These are phyloP conservation scores for Chionomys nivalis DNA, from an alignment of 2,113 vertebrate genomes.

Conservation along the genomic window DNA sequence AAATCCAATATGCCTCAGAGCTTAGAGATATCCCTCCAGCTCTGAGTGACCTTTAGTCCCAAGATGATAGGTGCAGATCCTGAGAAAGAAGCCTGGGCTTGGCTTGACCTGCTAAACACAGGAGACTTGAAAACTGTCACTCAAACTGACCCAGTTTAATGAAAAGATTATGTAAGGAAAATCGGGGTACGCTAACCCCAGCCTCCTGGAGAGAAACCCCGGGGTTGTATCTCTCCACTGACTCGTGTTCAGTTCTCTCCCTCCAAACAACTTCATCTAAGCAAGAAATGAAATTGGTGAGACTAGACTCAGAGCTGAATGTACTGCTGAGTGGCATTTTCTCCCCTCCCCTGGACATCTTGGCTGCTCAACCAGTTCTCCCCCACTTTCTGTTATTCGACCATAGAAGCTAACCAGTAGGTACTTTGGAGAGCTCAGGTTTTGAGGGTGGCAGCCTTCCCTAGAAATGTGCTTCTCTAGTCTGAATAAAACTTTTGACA, in stretches of 20 bases:
- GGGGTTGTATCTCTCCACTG: neutral
- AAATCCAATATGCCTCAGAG: neutral
- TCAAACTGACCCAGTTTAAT: conserved; percentile 52
- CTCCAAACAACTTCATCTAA: neutral
- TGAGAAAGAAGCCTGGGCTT: neutral
- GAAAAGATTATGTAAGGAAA: conserved; percentile 56
- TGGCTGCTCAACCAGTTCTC: neutral
- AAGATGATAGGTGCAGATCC: conserved; percentile 57
- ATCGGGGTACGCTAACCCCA: neutral
- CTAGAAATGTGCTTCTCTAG: neutral
- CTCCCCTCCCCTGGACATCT: no score
- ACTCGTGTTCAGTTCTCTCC: neutral
- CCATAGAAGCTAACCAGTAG: neutral
- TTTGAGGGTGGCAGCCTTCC: neutral
- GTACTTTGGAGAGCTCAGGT: neutral
- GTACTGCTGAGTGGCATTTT: neutral
- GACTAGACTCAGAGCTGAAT: neutral
- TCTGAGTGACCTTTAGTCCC: conserved; percentile 9
- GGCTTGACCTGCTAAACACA: conserved; percentile 29
- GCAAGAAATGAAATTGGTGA: neutral
- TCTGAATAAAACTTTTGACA: neutral
- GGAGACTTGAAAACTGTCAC: conserved; percentile 53
- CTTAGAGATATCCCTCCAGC: neutral
- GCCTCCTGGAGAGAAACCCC: neutral
- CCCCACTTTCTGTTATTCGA: neutral